Base-by-base conservation (phyloP, 2,113 vertebrate genomes). In the Oreocharis arfaki region DNA sequence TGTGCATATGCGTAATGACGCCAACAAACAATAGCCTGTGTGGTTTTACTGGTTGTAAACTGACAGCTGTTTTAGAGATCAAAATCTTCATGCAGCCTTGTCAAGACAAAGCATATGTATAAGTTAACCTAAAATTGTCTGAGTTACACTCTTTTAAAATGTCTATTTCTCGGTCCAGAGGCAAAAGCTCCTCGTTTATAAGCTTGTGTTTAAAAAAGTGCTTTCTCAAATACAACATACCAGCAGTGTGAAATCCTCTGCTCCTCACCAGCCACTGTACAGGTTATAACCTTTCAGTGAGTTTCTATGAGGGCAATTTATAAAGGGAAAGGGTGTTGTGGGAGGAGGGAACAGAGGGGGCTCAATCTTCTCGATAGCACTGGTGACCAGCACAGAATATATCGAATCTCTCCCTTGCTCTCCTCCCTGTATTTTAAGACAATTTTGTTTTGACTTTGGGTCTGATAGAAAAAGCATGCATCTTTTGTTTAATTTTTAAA, bases 341-440 rank as follows among this genome's bases (percentile, higher is more conserved):
- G 71, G 68, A 90, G 52, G 56, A 84, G 50, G 44, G 32, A 69
- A 16, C 0, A 4, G 59, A 79, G 52, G 8, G 52, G 10, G 28
- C 56, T 93, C 64, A 57, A 13, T 92, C 47, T 87, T 70, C 85
- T 94, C 85, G 37, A 1, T 68, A 55, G 74, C 84, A 46, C 68
- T 35, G 69, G 32, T 63, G 75, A 55, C 28, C 77, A 83, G 42
- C 5, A 4, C 8, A 4, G 59, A 65, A n/a, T 69, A 15, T 47
- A 32, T 49, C 0, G 0, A 65, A 24, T 57, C 4, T 7, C 27
- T 74, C 2, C 6, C n/a, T 67, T 8, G 0, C 47, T 20, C 21
- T 33, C 10, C 32, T 74, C 27, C 5, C 8, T 1, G 0, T 79
- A 23, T 76, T 93, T 84, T 46, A 67, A 80, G 15, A 16, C 6